Evolutionary conservation across 2,113 vertebrate genomes (phyloP).

Genomic region (Dipodomys stephensi): DNA sequence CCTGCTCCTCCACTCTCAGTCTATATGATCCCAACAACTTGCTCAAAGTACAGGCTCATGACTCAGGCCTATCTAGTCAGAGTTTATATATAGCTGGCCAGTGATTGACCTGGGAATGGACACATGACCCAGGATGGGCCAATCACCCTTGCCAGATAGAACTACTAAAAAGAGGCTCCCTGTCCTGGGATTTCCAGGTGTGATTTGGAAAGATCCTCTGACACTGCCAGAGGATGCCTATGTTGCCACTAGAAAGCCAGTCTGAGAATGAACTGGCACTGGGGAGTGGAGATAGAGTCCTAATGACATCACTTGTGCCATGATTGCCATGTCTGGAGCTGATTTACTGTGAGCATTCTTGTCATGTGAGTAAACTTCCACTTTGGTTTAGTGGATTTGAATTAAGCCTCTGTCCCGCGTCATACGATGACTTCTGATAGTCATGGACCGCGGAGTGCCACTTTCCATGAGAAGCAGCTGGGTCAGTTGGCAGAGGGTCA

Average conservation of each 20-base stretch:
- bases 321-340: neutral
- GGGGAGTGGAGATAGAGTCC: neutral
- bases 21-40: neutral
- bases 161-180: neutral
- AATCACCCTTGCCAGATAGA: constrained; percentile 1
- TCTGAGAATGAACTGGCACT: neutral
- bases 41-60: neutral
- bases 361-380: neutral
- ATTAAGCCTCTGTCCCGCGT: neutral
- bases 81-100: neutral
- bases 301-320: neutral
- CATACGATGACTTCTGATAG: neutral
- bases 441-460: neutral
- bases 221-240: neutral
- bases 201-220: neutral
- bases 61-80: neutral
- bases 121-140: neutral
- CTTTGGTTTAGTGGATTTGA: neutral
- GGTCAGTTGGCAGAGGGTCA: neutral
- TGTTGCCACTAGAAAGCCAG: neutral
- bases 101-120: neutral
- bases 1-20: neutral
- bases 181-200: neutral
- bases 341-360: neutral
- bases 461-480: neutral